Percentiles rank a stretch among this genome's conserved stretches.
These are phyloP conservation scores for Tribolium madens DNA, from an alignment of 1,140 invertebrate species.

Conservation along the genomic window DNA sequence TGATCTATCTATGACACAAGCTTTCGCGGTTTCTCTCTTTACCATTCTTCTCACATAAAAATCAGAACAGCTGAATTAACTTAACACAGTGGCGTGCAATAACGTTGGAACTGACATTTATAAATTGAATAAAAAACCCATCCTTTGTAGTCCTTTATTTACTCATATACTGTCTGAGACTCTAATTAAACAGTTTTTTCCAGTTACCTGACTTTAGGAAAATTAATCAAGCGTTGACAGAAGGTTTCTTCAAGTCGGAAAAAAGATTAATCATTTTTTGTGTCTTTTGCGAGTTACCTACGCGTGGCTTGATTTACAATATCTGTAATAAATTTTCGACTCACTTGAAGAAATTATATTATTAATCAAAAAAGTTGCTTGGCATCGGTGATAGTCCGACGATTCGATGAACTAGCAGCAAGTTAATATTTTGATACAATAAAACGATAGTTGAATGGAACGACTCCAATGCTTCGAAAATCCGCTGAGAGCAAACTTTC, in stretches of 20 bases:
- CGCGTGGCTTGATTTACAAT: neutral
- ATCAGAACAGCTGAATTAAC: neutral
- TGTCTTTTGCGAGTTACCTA: constrained; percentile 7
- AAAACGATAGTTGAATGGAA: neutral
- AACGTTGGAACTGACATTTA: too few relatives aligned
- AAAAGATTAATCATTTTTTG: constrained; percentile 31
- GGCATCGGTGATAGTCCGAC: neutral
- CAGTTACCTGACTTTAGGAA: neutral
- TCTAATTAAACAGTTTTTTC: neutral
- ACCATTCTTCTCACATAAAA: neutral
- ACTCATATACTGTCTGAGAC: too few relatives aligned
- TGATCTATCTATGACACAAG: neutral
- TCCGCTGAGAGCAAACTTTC: neutral
- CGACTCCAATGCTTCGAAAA: neutral
- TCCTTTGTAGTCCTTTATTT: too few relatives aligned
- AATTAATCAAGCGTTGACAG: neutral
- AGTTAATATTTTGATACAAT: neutral
- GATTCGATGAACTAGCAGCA: neutral
- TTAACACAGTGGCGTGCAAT: neutral
- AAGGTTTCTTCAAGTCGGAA: neutral
- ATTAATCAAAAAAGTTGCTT: constrained; percentile 18
- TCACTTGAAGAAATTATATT: constrained; percentile 26
- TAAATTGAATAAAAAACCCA: too few relatives aligned
- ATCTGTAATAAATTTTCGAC: constrained; percentile 13
- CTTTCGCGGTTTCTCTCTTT: neutral